These are phyloP conservation scores for Calephelis perditalis DNA, from an alignment of 2,888 invertebrate species.

Conservation along the genomic window DNA sequence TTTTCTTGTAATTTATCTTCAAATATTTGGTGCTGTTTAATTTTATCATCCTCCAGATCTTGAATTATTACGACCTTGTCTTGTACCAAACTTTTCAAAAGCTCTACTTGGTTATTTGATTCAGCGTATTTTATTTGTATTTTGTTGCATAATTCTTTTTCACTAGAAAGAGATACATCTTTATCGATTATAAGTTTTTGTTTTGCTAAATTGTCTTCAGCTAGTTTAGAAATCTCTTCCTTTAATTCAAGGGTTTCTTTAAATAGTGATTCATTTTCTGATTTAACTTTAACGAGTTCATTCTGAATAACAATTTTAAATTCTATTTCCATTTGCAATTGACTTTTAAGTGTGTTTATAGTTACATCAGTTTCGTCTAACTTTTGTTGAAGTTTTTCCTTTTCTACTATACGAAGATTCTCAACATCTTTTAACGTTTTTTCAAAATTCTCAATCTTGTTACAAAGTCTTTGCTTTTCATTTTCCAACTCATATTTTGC, in stretches of 20 bases:
- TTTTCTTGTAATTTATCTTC: constrained; percentile 30
- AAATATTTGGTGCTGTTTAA: constrained; percentile 28
- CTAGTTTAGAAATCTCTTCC: constrained; percentile 17
- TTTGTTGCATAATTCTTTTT: constrained; percentile 29
- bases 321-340: constrained; percentile 50
- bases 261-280: constrained; percentile 18
- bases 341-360: constrained; percentile 45
- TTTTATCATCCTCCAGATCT: constrained; percentile 34
- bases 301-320: constrained; percentile 45
- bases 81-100: constrained; percentile 28
- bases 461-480: constrained; percentile 41
- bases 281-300: constrained; percentile 33
- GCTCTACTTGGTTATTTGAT: constrained; percentile 10
- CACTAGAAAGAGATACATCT: constrained; percentile 22
- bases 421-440: constrained; percentile 43
- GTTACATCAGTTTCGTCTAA: constrained; percentile 48
- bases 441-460: constrained; percentile 37
- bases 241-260: constrained; percentile 19
- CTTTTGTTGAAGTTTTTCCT: constrained; percentile 39
- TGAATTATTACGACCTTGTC: constrained; percentile 31
- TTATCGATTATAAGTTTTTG: constrained; percentile 1
- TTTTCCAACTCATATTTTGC: constrained; percentile 37
- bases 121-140: constrained; percentile 4
- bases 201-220: constrained; percentile 5
- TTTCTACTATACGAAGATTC: constrained; percentile 38